A percentile compares a stretch with the other conserved stretches of the same genome.
These are phyloP conservation scores for Suillia variegata DNA, from an alignment of 2,888 invertebrate species.

Conservation along the genomic window DNA sequence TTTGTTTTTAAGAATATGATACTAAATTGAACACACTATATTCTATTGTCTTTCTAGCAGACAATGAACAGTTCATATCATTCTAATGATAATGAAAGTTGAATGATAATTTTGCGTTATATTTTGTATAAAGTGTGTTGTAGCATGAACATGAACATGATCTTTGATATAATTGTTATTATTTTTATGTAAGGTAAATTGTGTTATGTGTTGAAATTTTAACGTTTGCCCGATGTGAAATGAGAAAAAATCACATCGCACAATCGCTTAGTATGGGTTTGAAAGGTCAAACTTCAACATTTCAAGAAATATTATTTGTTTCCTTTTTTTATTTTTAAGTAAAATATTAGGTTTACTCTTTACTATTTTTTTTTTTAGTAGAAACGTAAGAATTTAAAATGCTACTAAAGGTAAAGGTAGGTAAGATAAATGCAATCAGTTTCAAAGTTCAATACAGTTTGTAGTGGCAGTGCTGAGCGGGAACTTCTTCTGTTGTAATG, in stretches of 20 bases:
- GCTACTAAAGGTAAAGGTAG: too few species aligned
- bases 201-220: too few species aligned
- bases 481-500: neutral
- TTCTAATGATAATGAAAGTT: constrained; percentile 16
- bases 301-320: too few species aligned
- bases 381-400: too few species aligned
- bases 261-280: too few species aligned
- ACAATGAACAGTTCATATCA: constrained; percentile 55
- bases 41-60: constrained; percentile 58
- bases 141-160: neutral
- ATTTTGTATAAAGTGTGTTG: neutral
- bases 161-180: neutral
- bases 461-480: constrained; percentile 43
- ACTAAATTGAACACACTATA: constrained; percentile 48
- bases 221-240: too few species aligned
- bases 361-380: too few species aligned
- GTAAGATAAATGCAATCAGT: constrained; percentile 20
- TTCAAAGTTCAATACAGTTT: neutral
- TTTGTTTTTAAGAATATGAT: constrained; percentile 5
- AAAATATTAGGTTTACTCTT: too few species aligned
- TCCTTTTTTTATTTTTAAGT: too few species aligned
- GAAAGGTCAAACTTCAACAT: too few species aligned
- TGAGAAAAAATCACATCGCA: too few species aligned
- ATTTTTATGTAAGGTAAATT: neutral
- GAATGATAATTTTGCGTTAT: constrained; percentile 1